These are phyloP conservation scores for Ptychodera flava DNA, from an alignment of 35 echinoderm and acorn worm species.

Conservation along the genomic window DNA sequence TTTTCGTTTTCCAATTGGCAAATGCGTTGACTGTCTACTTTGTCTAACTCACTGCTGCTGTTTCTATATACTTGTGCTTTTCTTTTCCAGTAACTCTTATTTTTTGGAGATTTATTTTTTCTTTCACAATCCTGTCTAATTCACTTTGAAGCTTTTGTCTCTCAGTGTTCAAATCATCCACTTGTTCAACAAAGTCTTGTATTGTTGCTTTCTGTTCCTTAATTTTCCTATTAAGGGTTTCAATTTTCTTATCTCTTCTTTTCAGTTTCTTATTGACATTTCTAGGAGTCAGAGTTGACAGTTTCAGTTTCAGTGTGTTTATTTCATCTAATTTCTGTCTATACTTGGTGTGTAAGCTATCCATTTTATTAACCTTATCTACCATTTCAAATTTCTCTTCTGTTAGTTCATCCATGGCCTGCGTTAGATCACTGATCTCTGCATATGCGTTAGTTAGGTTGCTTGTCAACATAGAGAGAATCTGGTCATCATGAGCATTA, in stretches of 20 bases:
- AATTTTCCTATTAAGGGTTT: neutral
- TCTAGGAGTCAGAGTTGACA: neutral
- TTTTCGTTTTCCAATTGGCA: neutral
- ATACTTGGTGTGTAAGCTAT: neutral
- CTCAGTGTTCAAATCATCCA: neutral
- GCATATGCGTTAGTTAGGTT: neutral
- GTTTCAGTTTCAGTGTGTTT: neutral
- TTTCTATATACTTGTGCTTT: neutral
- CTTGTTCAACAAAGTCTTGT: neutral
- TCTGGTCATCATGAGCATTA: neutral
- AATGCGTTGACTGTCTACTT: neutral
- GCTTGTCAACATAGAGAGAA: neutral
- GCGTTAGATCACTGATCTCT: neutral
- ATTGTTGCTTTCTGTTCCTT: neutral
- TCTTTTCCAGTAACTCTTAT: neutral
- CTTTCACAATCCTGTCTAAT: neutral
- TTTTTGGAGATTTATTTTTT: neutral
- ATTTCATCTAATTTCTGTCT: neutral
- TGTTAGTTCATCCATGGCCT: neutral
- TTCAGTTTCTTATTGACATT: neutral
- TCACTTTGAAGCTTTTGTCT: neutral
- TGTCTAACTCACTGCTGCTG: neutral
- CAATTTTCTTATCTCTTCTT: neutral
- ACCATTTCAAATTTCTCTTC: neutral
- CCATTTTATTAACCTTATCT: neutral